Conservation (phyloP, 2,113 vertebrate genomes). For the Tachysurus vachellii region DNA sequence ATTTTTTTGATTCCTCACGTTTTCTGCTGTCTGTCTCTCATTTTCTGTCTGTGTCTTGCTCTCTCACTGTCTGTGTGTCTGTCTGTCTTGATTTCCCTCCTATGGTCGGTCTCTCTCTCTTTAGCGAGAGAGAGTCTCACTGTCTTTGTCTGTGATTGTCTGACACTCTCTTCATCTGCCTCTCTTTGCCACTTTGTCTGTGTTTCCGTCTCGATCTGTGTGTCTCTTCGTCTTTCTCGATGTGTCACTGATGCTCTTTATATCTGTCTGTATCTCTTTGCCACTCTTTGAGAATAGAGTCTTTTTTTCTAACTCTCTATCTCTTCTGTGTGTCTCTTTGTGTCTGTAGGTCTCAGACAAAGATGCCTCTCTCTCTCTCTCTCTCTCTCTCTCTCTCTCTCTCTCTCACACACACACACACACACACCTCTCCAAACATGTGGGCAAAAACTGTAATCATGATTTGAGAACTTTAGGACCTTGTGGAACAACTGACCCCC, state of each 20-base stretch:
- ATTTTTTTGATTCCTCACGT: background rate
- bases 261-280: background rate
- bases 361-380: constrained; percentile 15
- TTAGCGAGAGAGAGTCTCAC: background rate
- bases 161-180: background rate
- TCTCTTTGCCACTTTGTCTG: background rate
- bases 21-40: background rate
- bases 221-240: background rate
- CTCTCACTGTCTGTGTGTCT: background rate
- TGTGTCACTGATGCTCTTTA: background rate
- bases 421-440: background rate
- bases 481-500: background rate
- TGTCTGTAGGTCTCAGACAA: background rate
- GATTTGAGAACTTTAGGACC: constrained; percentile 63
- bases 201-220: background rate
- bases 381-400: constrained; percentile 22
- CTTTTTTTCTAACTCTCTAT: no score
- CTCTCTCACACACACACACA: background rate
- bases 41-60: no score
- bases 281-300: no score
- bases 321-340: constrained; percentile 40
- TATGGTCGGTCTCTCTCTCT: background rate
- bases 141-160: no score
- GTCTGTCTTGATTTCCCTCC: background rate
- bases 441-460: constrained; percentile 68